These are phyloP conservation scores for Eupithecia tripunctaria DNA, from an alignment of 2,888 invertebrate species.

Conservation along the genomic window DNA sequence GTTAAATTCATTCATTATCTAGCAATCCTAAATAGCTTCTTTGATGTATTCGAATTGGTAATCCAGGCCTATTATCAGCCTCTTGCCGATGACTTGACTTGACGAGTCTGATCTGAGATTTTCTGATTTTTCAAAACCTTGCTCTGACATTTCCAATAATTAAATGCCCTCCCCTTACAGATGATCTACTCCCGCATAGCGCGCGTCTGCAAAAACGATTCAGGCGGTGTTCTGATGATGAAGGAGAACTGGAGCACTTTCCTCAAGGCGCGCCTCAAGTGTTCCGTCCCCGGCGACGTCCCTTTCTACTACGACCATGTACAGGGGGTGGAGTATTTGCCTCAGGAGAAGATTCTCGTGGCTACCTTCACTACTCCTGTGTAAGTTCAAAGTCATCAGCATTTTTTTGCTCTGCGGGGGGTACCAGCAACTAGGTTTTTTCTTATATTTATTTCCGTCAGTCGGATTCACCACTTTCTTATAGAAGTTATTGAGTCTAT, in stretches of 20 bases:
- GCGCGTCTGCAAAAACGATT: slow-evolving; percentile 95
- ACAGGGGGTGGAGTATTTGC: slow-evolving; percentile 91
- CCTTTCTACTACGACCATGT: slow-evolving; percentile 95
- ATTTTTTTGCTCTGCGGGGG: neutral
- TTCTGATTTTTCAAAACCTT: neutral
- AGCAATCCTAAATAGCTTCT: too few relatives aligned
- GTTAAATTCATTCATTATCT: too few relatives aligned
- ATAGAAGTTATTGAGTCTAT: too few relatives aligned
- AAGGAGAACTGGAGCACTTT: slow-evolving; percentile 97
- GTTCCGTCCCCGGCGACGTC: slow-evolving; percentile 92
- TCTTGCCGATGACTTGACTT: neutral
- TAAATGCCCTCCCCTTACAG: slow-evolving; percentile 67
- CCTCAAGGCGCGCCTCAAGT: slow-evolving; percentile 92
- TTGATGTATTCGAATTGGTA: neutral
- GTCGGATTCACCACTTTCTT: too few relatives aligned
- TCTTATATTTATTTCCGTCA: too few relatives aligned
- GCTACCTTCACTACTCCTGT: slow-evolving; percentile 93
- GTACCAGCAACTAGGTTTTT: too few relatives aligned
- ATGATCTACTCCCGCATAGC: slow-evolving; percentile 95
- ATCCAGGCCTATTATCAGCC: neutral
- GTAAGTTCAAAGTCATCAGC: slow-evolving; percentile 69
- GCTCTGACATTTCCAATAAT: neutral
- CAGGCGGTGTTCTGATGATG: slow-evolving; percentile 90
- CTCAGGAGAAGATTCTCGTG: slow-evolving; percentile 90
- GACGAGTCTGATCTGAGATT: neutral